Evolutionary conservation across 2,888 invertebrate species (phyloP).

Genomic region (Chrysolina haemoptera): DNA sequence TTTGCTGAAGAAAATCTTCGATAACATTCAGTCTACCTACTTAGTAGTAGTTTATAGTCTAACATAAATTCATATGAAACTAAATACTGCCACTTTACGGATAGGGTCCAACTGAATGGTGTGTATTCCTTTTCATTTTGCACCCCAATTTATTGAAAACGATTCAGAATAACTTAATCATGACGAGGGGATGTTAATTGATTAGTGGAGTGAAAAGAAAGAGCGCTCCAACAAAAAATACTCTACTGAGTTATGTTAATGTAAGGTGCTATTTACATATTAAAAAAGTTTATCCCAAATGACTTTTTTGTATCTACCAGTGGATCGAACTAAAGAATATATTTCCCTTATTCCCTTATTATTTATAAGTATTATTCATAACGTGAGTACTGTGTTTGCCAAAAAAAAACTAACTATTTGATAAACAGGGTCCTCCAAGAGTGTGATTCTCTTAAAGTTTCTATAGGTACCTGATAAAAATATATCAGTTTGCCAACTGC

Average conservation of each 20-base stretch:
- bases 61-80: neutral
- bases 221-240: constrained; percentile 37
- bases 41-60: neutral
- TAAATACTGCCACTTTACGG: neutral
- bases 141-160: constrained; percentile 36
- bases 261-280: constrained; percentile 46
- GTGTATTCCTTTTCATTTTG: constrained; percentile 29
- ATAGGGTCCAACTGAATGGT: constrained; percentile 1
- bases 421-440: too few species aligned
- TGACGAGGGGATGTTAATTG: constrained; percentile 43
- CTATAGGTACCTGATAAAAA: too few species aligned
- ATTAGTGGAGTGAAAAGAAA: constrained; percentile 45
- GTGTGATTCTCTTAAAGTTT: too few species aligned
- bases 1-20: too few species aligned
- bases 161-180: constrained; percentile 45
- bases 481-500: too few species aligned
- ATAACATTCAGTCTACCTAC: too few species aligned
- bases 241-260: constrained; percentile 43
- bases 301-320: neutral
- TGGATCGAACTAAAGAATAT: neutral
- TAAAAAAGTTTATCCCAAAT: constrained; percentile 36
- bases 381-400: too few species aligned
- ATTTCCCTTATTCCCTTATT: neutral
- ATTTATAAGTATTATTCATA: too few species aligned
- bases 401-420: too few species aligned